These are phyloP conservation scores for Diuraphis noxia DNA, from an alignment of 1,140 invertebrate species.

Conservation along the genomic window DNA sequence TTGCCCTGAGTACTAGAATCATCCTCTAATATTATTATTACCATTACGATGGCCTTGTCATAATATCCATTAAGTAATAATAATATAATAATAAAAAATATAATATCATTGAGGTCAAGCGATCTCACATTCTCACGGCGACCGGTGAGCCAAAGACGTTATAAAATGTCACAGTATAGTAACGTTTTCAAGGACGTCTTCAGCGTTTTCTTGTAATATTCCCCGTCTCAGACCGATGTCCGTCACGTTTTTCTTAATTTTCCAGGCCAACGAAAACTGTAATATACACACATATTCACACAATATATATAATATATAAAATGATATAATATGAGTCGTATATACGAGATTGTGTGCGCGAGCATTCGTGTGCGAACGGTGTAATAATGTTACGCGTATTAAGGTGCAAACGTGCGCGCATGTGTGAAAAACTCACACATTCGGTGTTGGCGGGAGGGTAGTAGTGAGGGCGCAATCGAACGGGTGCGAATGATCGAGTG, in stretches of 20 bases:
- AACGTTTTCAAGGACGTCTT: neutral
- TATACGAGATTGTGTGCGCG: neutral
- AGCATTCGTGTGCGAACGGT: neutral
- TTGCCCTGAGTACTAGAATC: too few species aligned
- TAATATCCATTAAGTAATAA: too few species aligned
- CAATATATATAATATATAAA: neutral
- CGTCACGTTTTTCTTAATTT: neutral
- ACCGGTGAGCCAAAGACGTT: neutral
- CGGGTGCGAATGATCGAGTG: conserved; percentile 50
- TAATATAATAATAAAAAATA: too few species aligned
- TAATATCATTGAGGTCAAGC: neutral
- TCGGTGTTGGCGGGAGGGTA: too few species aligned
- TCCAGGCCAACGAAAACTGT: neutral
- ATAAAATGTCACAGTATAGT: neutral
- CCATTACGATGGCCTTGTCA: too few species aligned
- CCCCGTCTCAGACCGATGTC: neutral
- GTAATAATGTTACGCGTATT: neutral
- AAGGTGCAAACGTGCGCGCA: neutral
- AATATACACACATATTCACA: neutral
- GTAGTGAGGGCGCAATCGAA: neutral
- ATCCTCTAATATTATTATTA: too few species aligned
- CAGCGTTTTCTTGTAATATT: neutral
- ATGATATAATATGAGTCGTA: neutral
- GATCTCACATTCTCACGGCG: too few species aligned
- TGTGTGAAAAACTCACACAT: conserved; percentile 15